phyloP scores from a whole-genome alignment of 2,113 vertebrate species.

The Pomatostomus ruficeps region DNA sequence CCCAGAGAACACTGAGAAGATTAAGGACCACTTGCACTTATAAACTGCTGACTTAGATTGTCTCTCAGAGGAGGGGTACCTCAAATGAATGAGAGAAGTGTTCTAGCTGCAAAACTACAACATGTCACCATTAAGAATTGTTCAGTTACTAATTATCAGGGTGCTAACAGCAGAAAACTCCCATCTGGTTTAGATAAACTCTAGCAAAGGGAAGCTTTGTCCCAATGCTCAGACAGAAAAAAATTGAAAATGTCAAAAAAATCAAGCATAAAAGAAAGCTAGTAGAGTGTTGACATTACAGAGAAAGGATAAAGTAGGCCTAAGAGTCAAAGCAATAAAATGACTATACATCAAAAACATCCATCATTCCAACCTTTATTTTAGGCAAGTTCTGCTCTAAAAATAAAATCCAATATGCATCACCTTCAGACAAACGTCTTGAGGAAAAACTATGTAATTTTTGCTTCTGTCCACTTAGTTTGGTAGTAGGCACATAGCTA shows the following conservation, averaged over 20 bases:
- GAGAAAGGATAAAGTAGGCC: not conserved
- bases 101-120: not conserved
- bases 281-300: not conserved
- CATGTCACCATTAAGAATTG: not conserved
- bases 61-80: not conserved
- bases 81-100: not conserved
- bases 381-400: not conserved
- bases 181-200: not conserved
- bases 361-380: not conserved
- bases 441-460: not conserved
- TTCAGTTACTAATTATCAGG: not conserved
- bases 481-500: not conserved
- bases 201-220: not conserved
- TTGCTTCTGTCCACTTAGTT: not conserved
- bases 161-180: not conserved
- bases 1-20: not conserved
- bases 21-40: not conserved
- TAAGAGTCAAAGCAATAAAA: constrained; percentile 8
- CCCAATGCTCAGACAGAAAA: not conserved
- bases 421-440: not conserved
- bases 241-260: not conserved
- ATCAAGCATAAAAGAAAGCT: not conserved
- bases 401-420: not conserved
- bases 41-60: not conserved
- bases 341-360: not conserved